Conservation (phyloP, 2,888 invertebrate species). For the Euphydryas editha region DNA sequence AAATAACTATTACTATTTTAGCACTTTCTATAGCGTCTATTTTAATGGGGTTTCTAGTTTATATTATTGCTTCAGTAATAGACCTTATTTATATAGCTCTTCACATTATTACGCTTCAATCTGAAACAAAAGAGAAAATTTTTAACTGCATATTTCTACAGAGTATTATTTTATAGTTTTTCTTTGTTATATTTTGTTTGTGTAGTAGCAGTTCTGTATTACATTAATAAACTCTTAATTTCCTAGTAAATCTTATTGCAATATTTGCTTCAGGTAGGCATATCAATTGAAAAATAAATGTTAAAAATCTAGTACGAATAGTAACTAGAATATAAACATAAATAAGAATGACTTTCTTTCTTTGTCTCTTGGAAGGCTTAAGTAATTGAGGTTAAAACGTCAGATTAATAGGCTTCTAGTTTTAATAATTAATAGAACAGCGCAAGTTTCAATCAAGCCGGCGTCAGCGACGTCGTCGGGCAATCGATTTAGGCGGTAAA, state of each 20-base stretch:
- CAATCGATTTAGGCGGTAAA: constrained; percentile 57
- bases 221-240: too few species aligned
- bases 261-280: too few species aligned
- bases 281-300: too few species aligned
- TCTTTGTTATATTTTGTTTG: too few species aligned
- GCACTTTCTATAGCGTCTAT: constrained; percentile 62
- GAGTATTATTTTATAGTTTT: too few species aligned
- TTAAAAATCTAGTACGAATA: too few species aligned
- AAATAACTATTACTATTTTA: constrained; percentile 49
- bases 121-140: constrained; percentile 65
- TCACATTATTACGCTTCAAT: constrained; percentile 38
- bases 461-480: constrained; percentile 34
- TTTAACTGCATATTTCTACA: not conserved
- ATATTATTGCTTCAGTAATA: constrained; percentile 77
- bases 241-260: too few species aligned
- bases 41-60: constrained; percentile 73
- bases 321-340: not conserved
- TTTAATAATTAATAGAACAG: constrained; percentile 13
- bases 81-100: constrained; percentile 62
- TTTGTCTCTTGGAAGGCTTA: not conserved
- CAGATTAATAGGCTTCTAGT: not conserved
- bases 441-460: constrained; percentile 31
- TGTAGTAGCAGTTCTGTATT: too few species aligned
- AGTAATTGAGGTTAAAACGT: not conserved
- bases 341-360: not conserved